Percentiles rank a stretch among this genome's conserved stretches.
Conservation (phyloP, 2,113 vertebrate genomes). For the Chloroceryle aenea region DNA sequence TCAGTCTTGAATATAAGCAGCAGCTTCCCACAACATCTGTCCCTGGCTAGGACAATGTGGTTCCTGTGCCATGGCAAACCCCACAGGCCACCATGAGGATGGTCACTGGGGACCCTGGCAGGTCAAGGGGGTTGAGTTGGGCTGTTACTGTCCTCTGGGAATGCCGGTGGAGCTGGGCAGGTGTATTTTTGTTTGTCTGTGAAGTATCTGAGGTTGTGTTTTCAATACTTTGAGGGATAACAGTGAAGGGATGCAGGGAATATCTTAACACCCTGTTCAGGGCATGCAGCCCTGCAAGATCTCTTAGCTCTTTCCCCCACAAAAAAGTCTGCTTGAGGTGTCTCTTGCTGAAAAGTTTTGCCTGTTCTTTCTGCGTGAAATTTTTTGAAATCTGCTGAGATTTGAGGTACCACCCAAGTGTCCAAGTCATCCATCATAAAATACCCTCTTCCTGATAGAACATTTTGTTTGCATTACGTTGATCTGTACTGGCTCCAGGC, state of each 20-base stretch:
- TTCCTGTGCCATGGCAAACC: neutral
- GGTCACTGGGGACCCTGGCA: neutral
- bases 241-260: neutral
- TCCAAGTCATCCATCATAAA: neutral
- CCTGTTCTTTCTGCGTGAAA: neutral
- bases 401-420: neutral
- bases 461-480: neutral
- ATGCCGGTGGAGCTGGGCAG: neutral
- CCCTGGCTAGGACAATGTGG: neutral
- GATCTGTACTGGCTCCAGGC: neutral
- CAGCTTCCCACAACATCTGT: neutral
- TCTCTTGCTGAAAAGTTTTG: neutral
- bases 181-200: neutral
- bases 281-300: accelerated
- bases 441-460: neutral
- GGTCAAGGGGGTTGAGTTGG: neutral
- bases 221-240: neutral
- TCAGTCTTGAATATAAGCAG: neutral
- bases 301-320: neutral
- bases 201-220: neutral
- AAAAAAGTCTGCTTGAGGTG: neutral
- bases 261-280: neutral
- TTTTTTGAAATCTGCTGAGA: neutral
- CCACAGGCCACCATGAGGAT: accelerated
- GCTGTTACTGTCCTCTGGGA: neutral